A percentile compares a stretch with the other conserved stretches of the same genome.
Conservation (phyloP, 1,140 invertebrate genomes). For the Apis dorsata region DNA sequence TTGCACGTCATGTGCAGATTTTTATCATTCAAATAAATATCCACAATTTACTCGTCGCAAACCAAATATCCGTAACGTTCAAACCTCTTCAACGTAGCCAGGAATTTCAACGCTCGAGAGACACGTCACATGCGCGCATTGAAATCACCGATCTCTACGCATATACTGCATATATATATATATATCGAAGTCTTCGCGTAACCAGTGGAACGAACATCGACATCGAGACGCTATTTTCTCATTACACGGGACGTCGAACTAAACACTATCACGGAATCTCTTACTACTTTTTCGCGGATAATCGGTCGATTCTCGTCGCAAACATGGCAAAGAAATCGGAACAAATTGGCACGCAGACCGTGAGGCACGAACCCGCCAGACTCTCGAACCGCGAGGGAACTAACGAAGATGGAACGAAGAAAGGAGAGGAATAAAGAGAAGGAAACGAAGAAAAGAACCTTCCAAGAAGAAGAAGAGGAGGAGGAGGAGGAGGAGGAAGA, state of each 20-base stretch:
- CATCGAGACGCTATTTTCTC: background rate
- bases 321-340: conserved; percentile 13
- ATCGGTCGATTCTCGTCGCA: conserved; percentile 9
- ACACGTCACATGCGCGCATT: background rate
- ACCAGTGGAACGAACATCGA: background rate
- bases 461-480: background rate
- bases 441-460: background rate
- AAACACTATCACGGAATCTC: background rate
- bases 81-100: too few relatives aligned
- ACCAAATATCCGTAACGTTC: background rate
- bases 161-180: background rate
- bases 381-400: too few relatives aligned
- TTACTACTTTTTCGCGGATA: background rate
- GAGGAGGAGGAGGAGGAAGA: background rate
- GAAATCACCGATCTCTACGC: conserved; percentile 11
- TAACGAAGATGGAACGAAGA: background rate
- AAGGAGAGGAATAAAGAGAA: background rate
- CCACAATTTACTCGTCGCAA: background rate
- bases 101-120: background rate
- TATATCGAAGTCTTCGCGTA: conserved; percentile 25
- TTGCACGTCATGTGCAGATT: too few relatives aligned
- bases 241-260: background rate
- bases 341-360: conserved; percentile 20
- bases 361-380: conserved; percentile 6
- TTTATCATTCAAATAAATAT: too few relatives aligned